These are phyloP conservation scores for Orthosia incerta DNA, from an alignment of 2,888 invertebrate genomes.

Conservation along the genomic window DNA sequence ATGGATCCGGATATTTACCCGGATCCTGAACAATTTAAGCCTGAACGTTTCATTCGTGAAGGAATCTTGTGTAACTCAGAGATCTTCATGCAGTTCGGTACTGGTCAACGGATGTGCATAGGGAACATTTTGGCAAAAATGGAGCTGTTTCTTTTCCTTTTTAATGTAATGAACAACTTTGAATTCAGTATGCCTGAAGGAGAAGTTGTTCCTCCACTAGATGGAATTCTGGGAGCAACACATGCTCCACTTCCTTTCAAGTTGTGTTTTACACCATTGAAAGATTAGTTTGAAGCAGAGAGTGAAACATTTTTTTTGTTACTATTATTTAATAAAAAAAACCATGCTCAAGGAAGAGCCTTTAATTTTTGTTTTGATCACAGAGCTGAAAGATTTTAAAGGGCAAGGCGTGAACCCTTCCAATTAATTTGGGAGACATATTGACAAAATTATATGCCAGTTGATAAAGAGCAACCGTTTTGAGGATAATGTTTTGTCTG, in stretches of 20 bases:
- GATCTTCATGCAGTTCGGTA: constrained; percentile 96
- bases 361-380: constrained; percentile 83
- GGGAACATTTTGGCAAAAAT: constrained; percentile 95
- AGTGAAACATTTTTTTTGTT: too few relatives aligned
- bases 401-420: constrained; percentile 92
- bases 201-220: constrained; percentile 92
- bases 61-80: constrained; percentile 94
- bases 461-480: constrained; percentile 96
- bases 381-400: constrained; percentile 60
- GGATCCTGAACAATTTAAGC: constrained; percentile 94
- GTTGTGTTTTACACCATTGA: constrained; percentile 59
- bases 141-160: constrained; percentile 96
- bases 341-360: too few relatives aligned
- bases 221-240: constrained; percentile 94
- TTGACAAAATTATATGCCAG: constrained; percentile 96
- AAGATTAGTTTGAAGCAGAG: constrained; percentile 11
- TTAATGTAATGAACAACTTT: constrained; percentile 94
- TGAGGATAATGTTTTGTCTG: constrained; percentile 88
- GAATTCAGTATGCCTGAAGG: constrained; percentile 93
- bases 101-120: constrained; percentile 95
- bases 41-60: constrained; percentile 93
- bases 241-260: constrained; percentile 92
- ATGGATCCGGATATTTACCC: constrained; percentile 95
- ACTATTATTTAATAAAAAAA: too few relatives aligned
- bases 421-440: constrained; percentile 93